These are phyloP conservation scores for Papilio polyxenes DNA, from an alignment of 1,140 invertebrate species.

Conservation along the genomic window DNA sequence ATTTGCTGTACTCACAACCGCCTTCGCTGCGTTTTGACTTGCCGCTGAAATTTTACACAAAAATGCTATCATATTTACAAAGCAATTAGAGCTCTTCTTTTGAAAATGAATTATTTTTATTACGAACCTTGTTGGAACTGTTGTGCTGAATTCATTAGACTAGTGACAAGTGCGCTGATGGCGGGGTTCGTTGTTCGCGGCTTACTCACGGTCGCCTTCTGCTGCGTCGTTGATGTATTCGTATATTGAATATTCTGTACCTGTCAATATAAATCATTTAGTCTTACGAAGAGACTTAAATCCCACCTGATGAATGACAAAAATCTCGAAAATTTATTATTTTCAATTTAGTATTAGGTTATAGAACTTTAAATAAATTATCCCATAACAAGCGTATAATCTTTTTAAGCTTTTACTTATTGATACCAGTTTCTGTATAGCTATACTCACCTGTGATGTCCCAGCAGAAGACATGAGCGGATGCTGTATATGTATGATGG, in stretches of 20 bases:
- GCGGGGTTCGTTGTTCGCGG: constrained; percentile 86
- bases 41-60: constrained; percentile 61
- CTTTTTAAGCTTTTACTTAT: not conserved
- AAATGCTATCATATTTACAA: constrained; percentile 40
- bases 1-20: constrained; percentile 77
- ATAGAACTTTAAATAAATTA: too few species aligned
- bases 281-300: not conserved
- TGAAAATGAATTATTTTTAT: not conserved
- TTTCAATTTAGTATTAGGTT: too few species aligned
- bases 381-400: too few species aligned
- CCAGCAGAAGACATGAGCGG: constrained; percentile 73
- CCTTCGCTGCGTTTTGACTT: constrained; percentile 80
- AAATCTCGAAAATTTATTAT: too few species aligned
- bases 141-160: constrained; percentile 89
- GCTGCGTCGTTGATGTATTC: constrained; percentile 67
- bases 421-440: not conserved
- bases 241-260: constrained; percentile 76
- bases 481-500: constrained; percentile 79
- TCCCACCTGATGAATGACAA: too few species aligned
- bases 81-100: not conserved
- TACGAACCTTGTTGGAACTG: constrained; percentile 85
- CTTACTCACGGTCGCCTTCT: constrained; percentile 81
- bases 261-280: constrained; percentile 43
- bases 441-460: constrained; percentile 62
- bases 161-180: constrained; percentile 88